A percentile compares a stretch with the other conserved stretches of the same genome.
Conservation (phyloP, 2,113 vertebrate species). For the Apteryx mantelli region DNA sequence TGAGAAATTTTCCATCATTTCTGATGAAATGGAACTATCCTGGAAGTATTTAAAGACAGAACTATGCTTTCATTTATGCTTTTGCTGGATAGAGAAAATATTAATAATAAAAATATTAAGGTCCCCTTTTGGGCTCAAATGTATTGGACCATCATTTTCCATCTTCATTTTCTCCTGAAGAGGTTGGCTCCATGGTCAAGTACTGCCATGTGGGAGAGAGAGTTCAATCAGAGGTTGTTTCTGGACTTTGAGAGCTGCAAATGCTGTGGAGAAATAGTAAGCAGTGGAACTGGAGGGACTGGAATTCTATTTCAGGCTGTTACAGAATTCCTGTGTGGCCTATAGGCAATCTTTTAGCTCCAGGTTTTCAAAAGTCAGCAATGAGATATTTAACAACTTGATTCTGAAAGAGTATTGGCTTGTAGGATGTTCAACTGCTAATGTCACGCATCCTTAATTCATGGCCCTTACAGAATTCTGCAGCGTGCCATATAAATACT, state of each 20-base stretch:
- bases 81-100: neutral
- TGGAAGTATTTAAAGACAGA: slow-evolving; percentile 11
- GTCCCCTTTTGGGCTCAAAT: neutral
- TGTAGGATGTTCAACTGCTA: neutral
- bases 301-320: neutral
- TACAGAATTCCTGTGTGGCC: neutral
- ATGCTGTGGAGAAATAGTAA: neutral
- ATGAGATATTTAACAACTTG: neutral
- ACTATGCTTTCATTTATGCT: neutral
- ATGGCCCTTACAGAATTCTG: neutral
- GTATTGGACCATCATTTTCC: neutral
- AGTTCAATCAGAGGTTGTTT: neutral
- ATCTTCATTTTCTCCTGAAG: neutral
- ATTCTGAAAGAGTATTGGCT: neutral
- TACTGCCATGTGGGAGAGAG: neutral
- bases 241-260: neutral
- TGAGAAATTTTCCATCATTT: slow-evolving; percentile 53
- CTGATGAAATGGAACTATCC: slow-evolving; percentile 14
- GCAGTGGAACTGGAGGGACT: neutral
- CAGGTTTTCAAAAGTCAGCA: neutral
- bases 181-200: neutral
- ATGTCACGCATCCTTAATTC: neutral
- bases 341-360: neutral
- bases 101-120: neutral
- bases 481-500: neutral